Evolutionary conservation across 2,888 invertebrate species (phyloP), one percentile per base, ranked within the genome.

Genomic region (Catotricha subobsoleta): DNA sequence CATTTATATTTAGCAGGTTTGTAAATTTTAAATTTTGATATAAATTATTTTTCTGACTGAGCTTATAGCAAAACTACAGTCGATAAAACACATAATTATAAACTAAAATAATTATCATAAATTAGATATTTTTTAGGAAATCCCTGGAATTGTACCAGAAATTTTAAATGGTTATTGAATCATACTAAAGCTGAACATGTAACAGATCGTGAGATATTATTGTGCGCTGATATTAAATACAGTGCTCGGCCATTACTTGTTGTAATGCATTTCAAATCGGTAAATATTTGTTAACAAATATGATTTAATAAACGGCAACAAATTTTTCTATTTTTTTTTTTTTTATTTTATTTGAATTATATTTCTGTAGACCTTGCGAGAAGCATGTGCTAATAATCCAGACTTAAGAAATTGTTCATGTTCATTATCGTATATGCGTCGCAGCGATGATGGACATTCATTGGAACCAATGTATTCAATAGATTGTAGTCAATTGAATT

Each of bases 131-230:
- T 46, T 28, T 38, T 45, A 53, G 57, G 54, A 10, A 63, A 63
- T 51, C 55, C 54, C 0, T 63, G 62, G 62, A 61, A 63, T 45
- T 63, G 62, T 42, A 57, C 59, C 0, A 53, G 52, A 21, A 60
- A 58, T 39, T 54, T 63, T 25, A 58, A 58, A 47, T 63, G 63
- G 61, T 39, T 63, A 10, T 43, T 58, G 12, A 51, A 52, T 46
- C 49, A 53, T 2, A 54, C 57, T 8, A 57, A 59, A 43, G 51
- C 52, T 1, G 47, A 48, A 3, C 43, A 53, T 10, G 53, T 63
- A 2, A 52, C 50, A 2, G 62, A 63, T 52, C 53, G 54, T 8
- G 53, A 56, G n/a, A 43, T 52, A 27, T 45, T 63, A 10, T 44
- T 52, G 16, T 63, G 62, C 43, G 50, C 52, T 2, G 62, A 63